phyloP scores from a whole-genome alignment of 2,888 invertebrate species.

The Acrobasis repandana region DNA sequence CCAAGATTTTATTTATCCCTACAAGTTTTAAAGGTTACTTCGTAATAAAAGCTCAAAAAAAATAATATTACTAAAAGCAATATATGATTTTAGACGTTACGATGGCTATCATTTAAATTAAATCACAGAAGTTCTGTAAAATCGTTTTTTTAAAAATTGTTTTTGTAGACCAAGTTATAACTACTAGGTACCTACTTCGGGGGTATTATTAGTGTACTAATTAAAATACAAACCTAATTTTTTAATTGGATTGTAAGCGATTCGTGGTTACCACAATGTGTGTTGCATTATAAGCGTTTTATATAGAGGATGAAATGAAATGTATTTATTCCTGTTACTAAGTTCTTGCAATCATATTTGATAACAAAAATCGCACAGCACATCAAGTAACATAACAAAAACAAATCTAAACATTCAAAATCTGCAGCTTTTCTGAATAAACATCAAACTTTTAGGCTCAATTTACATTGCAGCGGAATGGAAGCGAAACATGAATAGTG shows the following conservation, averaged over 20 bases:
- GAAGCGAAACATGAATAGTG: neutral
- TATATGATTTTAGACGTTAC: no score
- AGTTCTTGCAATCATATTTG: slow-evolving; percentile 16
- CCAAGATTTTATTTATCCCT: no score
- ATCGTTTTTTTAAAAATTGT: neutral
- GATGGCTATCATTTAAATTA: no score
- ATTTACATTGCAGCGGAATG: no score
- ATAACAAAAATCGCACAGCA: slow-evolving; percentile 21
- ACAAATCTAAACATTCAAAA: slow-evolving; percentile 14
- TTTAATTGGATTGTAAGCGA: slow-evolving; percentile 30
- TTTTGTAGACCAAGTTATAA: neutral
- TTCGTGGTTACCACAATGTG: slow-evolving; percentile 18
- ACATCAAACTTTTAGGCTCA: neutral
- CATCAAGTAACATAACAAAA: slow-evolving; percentile 20
- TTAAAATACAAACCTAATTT: slow-evolving; percentile 13
- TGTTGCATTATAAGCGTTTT: slow-evolving; percentile 24
- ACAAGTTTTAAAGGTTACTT: no score
- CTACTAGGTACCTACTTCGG: slow-evolving; percentile 16
- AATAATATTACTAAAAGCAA: neutral
- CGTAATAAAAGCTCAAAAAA: no score
- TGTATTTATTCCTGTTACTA: neutral
- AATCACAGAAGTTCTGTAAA: neutral
- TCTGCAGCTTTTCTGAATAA: slow-evolving; percentile 17
- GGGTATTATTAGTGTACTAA: slow-evolving; percentile 15
- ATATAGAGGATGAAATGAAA: slow-evolving; percentile 11